Evolutionary conservation across 2,888 invertebrate species (phyloP), one percentile per base, ranked within the genome.

Genomic region (Chymomyza fuscimana): DNA sequence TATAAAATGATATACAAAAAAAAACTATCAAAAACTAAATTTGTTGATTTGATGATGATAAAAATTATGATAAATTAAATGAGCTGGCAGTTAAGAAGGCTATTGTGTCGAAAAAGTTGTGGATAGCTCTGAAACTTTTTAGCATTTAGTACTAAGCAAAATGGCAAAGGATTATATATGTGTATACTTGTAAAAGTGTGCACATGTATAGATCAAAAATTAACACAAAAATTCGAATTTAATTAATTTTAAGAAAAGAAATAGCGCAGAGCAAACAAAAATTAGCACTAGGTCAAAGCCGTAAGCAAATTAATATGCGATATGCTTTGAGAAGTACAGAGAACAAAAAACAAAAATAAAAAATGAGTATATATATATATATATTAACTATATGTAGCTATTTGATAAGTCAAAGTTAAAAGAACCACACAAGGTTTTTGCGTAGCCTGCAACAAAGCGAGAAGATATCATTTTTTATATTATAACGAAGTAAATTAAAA

Each of bases 221-320:
- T 89, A 90, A 89, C 90, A 90, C 90, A 90, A 88, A 90, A 90
- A 89, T 90, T 90, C 90, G 90, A 90, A 90, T 90, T 90, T 90
- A 90, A 90, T 83, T 90, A 90, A 87, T 89, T 87, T 79, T 90
- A 90, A 90, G 90, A 74, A 77, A 85, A 73, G 60, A 72, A 71
- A 72, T 80, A 79, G 70, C 67, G 72, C 67, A 73, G 40, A 75
- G 64, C 67, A 69, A 63, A 74, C 74, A 60, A 77, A 74, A 75
- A 59, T 77, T 85, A 88, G 87, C 71, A 79, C 74, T 82, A 87
- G 79, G 77, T 73, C 71, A 77, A 77, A 78, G 73, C 77, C 25
- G 58, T 58, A 19, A 81, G 73, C 71, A 77, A 84, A 76, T 75
- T 74, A 83, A 78, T 77, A 86, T 83, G 84, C 78, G 79, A 86